Conservation (phyloP, 2,888 invertebrate species). For the Agrochola circellaris region DNA sequence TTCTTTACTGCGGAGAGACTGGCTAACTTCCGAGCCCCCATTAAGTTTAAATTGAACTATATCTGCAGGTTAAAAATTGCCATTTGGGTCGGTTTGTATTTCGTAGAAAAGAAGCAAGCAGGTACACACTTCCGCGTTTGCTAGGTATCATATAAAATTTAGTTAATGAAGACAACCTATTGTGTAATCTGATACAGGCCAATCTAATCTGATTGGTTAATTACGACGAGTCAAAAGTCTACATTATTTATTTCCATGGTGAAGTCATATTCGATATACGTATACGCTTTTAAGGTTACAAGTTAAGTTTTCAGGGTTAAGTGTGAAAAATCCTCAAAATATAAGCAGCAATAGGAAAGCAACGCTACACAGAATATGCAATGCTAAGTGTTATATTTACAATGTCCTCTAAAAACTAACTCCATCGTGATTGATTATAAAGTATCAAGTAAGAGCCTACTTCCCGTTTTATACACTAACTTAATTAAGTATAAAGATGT, state of each 20-base stretch:
- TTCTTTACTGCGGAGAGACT: too few species aligned
- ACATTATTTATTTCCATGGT: not conserved
- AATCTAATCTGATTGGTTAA: not conserved
- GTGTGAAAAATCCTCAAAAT: not conserved
- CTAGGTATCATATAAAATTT: not conserved
- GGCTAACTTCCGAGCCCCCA: too few species aligned
- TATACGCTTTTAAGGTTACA: not conserved
- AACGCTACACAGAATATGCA: not conserved
- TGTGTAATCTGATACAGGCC: not conserved
- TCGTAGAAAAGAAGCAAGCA: not conserved
- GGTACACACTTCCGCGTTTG: not conserved
- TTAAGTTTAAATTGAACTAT: too few species aligned
- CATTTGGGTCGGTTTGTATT: not conserved
- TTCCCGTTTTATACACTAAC: conserved; percentile 37
- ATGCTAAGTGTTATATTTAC: not conserved
- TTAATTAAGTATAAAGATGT: conserved; percentile 52
- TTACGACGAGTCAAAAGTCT: not conserved
- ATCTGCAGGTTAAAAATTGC: not conserved
- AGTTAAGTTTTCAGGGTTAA: not conserved
- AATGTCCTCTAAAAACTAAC: not conserved
- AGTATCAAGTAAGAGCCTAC: conserved; percentile 31
- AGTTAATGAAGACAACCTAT: not conserved
- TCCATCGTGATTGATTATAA: conserved; percentile 36
- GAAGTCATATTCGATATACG: not conserved
- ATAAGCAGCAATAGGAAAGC: not conserved